Evolutionary conservation across 2,888 invertebrate genomes (phyloP).

Genomic region (Andrena flavipes): DNA sequence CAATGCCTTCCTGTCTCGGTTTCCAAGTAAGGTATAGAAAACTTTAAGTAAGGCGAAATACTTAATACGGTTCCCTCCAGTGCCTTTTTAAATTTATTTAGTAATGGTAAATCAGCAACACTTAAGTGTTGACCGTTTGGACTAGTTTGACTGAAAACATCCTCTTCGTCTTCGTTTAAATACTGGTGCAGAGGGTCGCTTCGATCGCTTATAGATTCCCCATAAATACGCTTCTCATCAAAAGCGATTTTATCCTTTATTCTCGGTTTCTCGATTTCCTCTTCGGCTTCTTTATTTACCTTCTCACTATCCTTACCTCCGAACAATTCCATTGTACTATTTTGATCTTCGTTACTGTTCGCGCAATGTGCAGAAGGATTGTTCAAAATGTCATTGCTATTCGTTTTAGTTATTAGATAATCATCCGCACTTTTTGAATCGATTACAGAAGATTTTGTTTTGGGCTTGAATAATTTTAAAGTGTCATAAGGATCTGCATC

Average conservation of each 20-base stretch:
- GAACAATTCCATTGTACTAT: slow-evolving; percentile 70
- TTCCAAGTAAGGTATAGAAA: slow-evolving; percentile 94
- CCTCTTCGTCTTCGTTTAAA: slow-evolving; percentile 85
- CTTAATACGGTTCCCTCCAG: slow-evolving; percentile 91
- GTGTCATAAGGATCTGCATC: slow-evolving; percentile 81
- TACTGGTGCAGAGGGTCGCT: slow-evolving; percentile 92
- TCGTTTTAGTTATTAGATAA: background rate
- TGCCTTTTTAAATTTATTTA: slow-evolving; percentile 90
- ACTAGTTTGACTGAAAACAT: slow-evolving; percentile 80
- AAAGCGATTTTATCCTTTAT: slow-evolving; percentile 69
- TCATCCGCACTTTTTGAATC: slow-evolving; percentile 46
- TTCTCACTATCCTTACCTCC: slow-evolving; percentile 40
- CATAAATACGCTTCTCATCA: slow-evolving; percentile 83
- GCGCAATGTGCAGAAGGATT: slow-evolving; percentile 34
- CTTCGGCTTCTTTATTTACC: slow-evolving; percentile 43
- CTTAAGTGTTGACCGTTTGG: slow-evolving; percentile 84
- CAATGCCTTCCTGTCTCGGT: slow-evolving; percentile 93
- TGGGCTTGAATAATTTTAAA: slow-evolving; percentile 80
- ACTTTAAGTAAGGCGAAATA: slow-evolving; percentile 94
- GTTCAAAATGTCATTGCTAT: slow-evolving; percentile 26
- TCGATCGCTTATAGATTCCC: slow-evolving; percentile 90
- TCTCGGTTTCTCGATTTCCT: slow-evolving; percentile 59
- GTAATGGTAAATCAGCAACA: slow-evolving; percentile 87
- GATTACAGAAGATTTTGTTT: slow-evolving; percentile 56
- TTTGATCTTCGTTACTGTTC: slow-evolving; percentile 41